Evolutionary conservation across 2,113 vertebrate species (phyloP).

Genomic region (Hyla sarda): DNA sequence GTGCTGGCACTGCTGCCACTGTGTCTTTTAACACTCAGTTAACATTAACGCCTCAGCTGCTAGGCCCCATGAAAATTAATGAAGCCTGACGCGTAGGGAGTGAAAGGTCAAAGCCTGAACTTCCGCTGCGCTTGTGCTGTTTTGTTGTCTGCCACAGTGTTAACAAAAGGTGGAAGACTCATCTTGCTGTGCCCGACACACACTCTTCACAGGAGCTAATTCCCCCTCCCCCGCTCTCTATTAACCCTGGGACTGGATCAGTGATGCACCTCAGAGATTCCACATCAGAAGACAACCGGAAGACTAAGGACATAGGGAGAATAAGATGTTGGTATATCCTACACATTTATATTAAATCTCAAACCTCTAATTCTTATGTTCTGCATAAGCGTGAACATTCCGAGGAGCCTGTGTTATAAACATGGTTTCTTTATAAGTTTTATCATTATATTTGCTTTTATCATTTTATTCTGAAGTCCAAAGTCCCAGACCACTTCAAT

Average conservation of each 20-base stretch:
- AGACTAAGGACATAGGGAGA: not conserved
- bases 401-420: not conserved
- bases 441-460: not conserved
- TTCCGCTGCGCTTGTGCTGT: conserved; percentile 71
- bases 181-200: conserved; percentile 61
- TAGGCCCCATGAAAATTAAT: conserved; percentile 79
- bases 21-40: conserved; percentile 81
- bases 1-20: conserved; percentile 67
- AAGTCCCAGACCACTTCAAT: not conserved
- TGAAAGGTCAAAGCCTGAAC: conserved; percentile 78
- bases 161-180: conserved; percentile 58
- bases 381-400: not conserved
- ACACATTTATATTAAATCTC: not conserved
- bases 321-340: not conserved
- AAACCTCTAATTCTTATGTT: not conserved
- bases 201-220: conserved; percentile 40
- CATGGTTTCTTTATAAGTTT: not conserved
- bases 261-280: conserved; percentile 60
- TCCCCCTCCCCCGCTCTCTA: conserved; percentile 59
- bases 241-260: conserved; percentile 58
- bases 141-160: conserved; percentile 74
- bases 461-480: not conserved
- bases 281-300: not conserved
- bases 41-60: conserved; percentile 78
- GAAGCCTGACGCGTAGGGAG: conserved; percentile 78